phyloP scores from a whole-genome alignment of 1,140 invertebrate genomes.

The Papilio polyxenes region DNA sequence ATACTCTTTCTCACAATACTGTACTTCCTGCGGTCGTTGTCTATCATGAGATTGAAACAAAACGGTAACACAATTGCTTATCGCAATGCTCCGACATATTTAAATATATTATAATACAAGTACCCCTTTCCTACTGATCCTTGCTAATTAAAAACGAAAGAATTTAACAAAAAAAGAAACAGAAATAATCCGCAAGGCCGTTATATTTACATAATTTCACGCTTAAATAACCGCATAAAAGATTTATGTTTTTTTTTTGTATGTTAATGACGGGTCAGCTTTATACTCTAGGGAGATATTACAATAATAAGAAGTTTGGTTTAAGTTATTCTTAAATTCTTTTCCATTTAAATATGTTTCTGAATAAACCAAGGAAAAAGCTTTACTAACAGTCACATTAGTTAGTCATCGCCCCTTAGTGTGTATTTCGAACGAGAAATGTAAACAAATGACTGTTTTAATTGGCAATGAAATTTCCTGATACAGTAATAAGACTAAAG shows the following conservation, averaged over 20 bases:
- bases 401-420: too few relatives aligned
- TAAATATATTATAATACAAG: not conserved
- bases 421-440: too few relatives aligned
- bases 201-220: constrained; percentile 20
- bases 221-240: constrained; percentile 16
- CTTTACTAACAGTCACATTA: not conserved
- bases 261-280: constrained; percentile 15
- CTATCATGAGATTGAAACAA: too few relatives aligned
- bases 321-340: not conserved
- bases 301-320: not conserved
- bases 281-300: not conserved
- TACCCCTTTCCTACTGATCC: not conserved
- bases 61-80: too few relatives aligned
- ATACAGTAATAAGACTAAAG: too few relatives aligned
- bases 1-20: too few relatives aligned
- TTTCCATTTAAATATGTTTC: not conserved
- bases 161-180: not conserved
- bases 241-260: constrained; percentile 12
- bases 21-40: too few relatives aligned
- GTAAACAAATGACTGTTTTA: too few relatives aligned
- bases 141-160: constrained; percentile 2
- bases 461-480: too few relatives aligned
- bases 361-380: not conserved
- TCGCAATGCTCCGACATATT: not conserved
- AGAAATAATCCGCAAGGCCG: constrained; percentile 3